Conservation (phyloP, 2,888 invertebrate species). For the Acrobasis repandana region DNA sequence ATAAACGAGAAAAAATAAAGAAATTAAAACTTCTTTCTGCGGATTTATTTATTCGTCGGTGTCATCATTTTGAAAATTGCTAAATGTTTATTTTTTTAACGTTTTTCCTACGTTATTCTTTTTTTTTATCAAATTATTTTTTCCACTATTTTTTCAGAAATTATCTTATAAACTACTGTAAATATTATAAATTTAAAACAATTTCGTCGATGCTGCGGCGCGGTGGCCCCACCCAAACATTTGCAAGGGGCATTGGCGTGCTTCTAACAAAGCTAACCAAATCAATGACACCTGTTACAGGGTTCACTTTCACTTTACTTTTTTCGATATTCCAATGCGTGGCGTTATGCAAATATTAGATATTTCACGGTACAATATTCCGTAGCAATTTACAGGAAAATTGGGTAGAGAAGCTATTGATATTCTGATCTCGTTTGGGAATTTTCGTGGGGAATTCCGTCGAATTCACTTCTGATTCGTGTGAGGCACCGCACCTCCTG, state of each 20-base stretch:
- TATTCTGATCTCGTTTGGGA: conserved; percentile 74
- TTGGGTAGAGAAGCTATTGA: conserved; percentile 74
- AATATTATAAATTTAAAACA: neutral
- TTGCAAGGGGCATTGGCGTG: conserved; percentile 29
- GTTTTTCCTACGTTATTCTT: no score
- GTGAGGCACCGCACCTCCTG: conserved; percentile 32
- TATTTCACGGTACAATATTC: conserved; percentile 68
- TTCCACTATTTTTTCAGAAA: no score
- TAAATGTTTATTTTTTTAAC: no score
- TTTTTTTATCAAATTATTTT: no score
- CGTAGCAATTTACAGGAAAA: conserved; percentile 73
- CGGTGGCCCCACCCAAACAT: conserved; percentile 1
- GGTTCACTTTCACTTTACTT: conserved; percentile 64
- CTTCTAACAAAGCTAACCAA: conserved; percentile 52
- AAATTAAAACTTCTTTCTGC: no score
- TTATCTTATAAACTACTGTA: no score
- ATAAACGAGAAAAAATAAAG: no score
- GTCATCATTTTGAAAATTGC: no score
- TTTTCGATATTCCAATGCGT: conserved; percentile 56
- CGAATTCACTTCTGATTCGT: conserved; percentile 61
- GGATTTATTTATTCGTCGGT: no score
- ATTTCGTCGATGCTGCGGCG: neutral
- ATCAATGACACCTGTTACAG: conserved; percentile 71
- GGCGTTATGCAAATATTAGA: conserved; percentile 69
- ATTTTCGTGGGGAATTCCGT: conserved; percentile 65